A percentile compares a stretch with the other conserved stretches of the same genome.
Conservation (phyloP, 2,797 vertebrate genomes). For the Synanceia verrucosa region DNA sequence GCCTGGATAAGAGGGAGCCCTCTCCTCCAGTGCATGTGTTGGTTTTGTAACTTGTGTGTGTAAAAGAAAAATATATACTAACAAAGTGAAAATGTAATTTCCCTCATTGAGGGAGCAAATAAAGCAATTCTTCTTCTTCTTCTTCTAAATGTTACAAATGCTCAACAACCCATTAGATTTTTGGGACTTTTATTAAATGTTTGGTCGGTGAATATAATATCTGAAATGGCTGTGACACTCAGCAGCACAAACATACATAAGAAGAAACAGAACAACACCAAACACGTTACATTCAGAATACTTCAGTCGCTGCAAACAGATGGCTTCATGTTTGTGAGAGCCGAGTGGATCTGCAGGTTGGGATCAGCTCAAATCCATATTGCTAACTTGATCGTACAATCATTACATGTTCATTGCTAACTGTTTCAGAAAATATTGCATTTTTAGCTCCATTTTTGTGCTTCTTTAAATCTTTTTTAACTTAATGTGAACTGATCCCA, state of each 20-base stretch:
- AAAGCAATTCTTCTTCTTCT: no score
- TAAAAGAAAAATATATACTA: no score
- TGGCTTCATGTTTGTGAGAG: background rate
- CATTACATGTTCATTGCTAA: constrained; percentile 15
- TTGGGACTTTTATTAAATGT: constrained; percentile 54
- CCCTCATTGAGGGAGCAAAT: no score
- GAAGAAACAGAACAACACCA: constrained; percentile 41
- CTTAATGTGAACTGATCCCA: constrained; percentile 3
- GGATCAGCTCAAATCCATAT: constrained; percentile 1
- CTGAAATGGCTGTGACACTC: constrained; percentile 3
- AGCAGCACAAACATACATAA: constrained; percentile 54
- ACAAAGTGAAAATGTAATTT: no score
- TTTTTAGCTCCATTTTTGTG: constrained; percentile 32
- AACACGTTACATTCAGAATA: constrained; percentile 66
- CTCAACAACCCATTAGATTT: background rate
- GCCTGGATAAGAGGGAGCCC: no score
- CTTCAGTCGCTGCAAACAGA: constrained; percentile 7
- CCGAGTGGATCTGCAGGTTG: constrained; percentile 1
- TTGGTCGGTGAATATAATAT: constrained; percentile 63
- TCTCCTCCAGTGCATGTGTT: no score
- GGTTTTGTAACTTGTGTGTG: no score
- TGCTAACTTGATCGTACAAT: constrained; percentile 7
- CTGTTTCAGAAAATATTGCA: background rate
- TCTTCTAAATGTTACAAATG: no score
- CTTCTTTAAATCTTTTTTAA: constrained; percentile 14